These are phyloP conservation scores for Nineta flava DNA, from an alignment of 2,888 invertebrate genomes.

Conservation along the genomic window DNA sequence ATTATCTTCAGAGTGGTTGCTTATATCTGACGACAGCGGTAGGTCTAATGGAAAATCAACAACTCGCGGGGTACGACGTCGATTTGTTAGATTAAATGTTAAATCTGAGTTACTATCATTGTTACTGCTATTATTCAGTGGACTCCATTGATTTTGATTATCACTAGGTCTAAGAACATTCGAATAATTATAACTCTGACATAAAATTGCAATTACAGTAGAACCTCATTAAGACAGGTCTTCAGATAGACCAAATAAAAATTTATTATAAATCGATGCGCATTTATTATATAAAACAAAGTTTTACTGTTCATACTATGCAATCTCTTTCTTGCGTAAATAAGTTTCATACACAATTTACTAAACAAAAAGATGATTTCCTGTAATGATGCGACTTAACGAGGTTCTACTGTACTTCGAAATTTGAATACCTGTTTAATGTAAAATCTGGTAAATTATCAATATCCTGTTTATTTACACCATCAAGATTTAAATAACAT, in stretches of 20 bases:
- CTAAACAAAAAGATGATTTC: neutral
- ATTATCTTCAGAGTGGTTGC: conserved; percentile 8
- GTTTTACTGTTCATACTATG: neutral
- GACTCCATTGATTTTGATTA: conserved; percentile 12
- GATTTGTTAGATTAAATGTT: conserved; percentile 16
- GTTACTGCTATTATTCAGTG: conserved; percentile 10
- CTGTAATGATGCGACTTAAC: neutral
- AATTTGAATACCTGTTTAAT: conserved; percentile 24
- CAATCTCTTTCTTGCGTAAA: neutral
- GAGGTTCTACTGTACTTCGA: neutral
- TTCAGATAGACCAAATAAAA: too few relatives aligned
- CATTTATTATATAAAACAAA: neutral
- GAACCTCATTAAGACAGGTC: neutral
- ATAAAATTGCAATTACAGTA: too few relatives aligned
- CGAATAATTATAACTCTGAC: too few relatives aligned
- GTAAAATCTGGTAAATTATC: conserved; percentile 55
- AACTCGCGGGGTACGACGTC: conserved; percentile 22
- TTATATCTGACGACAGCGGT: conserved; percentile 17
- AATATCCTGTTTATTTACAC: conserved; percentile 35
- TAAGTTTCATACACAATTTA: too few relatives aligned
- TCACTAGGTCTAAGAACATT: conserved; percentile 4
- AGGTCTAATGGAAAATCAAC: conserved; percentile 26
- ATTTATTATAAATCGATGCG: too few relatives aligned
- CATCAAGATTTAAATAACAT: conserved; percentile 41
- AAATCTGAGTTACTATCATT: conserved; percentile 11